phyloP scores from a whole-genome alignment of 1,140 invertebrate species.

The Pogonomyrmex californicus region DNA sequence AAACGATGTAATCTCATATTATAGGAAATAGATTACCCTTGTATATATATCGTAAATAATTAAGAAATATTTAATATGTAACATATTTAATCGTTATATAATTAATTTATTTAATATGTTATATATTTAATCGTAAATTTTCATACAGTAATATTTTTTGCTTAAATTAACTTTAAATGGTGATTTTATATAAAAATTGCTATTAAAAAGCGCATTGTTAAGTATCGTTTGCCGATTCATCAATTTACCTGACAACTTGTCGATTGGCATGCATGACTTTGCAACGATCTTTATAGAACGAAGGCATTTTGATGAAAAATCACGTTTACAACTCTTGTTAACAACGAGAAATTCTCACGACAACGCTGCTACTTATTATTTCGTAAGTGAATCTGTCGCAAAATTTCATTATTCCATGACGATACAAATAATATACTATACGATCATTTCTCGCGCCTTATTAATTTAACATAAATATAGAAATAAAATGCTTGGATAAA shows the following conservation, averaged over 20 bases:
- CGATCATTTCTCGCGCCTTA: neutral
- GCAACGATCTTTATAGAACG: neutral
- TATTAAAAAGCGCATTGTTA: slow-evolving; percentile 1
- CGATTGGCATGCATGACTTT: slow-evolving; percentile 2
- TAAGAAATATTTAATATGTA: neutral
- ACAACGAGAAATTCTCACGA: neutral
- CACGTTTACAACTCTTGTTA: neutral
- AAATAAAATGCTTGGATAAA: neutral
- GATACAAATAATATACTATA: neutral
- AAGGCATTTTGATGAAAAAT: neutral
- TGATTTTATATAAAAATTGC: slow-evolving; percentile 20
- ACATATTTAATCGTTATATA: neutral
- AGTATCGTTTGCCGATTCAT: slow-evolving; percentile 25
- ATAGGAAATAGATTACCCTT: neutral
- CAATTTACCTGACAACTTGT: slow-evolving; percentile 30
- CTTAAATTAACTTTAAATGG: neutral
- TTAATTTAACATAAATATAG: neutral
- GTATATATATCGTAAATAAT: neutral
- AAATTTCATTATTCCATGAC: neutral
- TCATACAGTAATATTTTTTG: neutral
- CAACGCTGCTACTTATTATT: neutral
- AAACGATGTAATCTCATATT: neutral
- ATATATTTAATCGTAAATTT: neutral
- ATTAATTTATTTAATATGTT: neutral
- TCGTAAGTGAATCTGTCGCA: neutral